These are phyloP conservation scores for Cheilosia variabilis DNA, from an alignment of 2,888 invertebrate species.

Conservation along the genomic window DNA sequence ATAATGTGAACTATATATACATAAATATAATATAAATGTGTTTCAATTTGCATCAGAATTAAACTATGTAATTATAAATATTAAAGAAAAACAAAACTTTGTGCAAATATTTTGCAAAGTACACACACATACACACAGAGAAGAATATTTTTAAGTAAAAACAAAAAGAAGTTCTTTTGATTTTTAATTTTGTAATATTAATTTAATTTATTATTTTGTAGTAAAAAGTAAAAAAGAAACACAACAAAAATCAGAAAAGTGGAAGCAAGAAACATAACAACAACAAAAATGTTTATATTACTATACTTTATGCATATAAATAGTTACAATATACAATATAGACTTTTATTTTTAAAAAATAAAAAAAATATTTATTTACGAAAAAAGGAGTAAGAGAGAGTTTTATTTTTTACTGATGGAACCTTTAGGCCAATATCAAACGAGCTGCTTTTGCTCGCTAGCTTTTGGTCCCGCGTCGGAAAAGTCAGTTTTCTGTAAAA, in stretches of 20 bases:
- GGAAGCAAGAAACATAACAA: conserved; percentile 47
- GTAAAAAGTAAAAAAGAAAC: conserved; percentile 18
- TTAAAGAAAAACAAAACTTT: conserved; percentile 26
- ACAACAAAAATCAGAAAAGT: conserved; percentile 11
- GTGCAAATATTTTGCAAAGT: conserved; percentile 62
- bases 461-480: too few species aligned
- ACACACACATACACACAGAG: conserved; percentile 68
- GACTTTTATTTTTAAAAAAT: conserved; percentile 72
- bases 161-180: conserved; percentile 41
- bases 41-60: conserved; percentile 68
- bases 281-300: conserved; percentile 66
- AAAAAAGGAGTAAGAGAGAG: background rate
- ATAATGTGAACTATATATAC: conserved; percentile 44
- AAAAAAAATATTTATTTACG: conserved; percentile 72
- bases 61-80: conserved; percentile 41
- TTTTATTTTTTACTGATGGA: too few species aligned
- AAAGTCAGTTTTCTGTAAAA: too few species aligned
- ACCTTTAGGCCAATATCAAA: too few species aligned
- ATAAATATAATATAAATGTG: conserved; percentile 58
- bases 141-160: conserved; percentile 58
- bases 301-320: conserved; percentile 68
- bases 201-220: conserved; percentile 55
- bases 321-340: conserved; percentile 73
- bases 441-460: too few species aligned
- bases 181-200: conserved; percentile 55